Evolutionary conservation across 1,140 invertebrate genomes (phyloP).

Genomic region (Drosophila sp.): DNA sequence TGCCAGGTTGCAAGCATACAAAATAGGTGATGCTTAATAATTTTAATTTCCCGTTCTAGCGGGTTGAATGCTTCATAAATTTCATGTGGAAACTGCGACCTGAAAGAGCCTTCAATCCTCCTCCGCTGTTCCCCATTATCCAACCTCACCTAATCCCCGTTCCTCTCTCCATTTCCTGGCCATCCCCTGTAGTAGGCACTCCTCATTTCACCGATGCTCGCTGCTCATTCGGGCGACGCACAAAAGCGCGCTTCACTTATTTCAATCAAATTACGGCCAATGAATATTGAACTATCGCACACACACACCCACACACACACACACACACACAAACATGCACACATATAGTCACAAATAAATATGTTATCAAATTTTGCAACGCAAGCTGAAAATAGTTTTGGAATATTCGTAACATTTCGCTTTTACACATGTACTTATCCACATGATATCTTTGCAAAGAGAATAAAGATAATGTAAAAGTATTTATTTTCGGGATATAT

Average conservation of each 20-base stretch:
- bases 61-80: conserved; percentile 72
- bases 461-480: conserved; percentile 1
- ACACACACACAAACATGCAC: conserved; percentile 14
- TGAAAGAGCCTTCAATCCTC: conserved; percentile 3
- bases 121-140: neutral
- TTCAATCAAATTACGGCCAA: conserved; percentile 81
- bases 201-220: conserved; percentile 14
- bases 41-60: conserved; percentile 73
- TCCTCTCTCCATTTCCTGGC: neutral
- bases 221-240: conserved; percentile 75
- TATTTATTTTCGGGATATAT: too few species aligned
- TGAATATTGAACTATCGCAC: conserved; percentile 78
- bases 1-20: conserved; percentile 1
- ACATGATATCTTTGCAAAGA: neutral
- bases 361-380: conserved; percentile 19
- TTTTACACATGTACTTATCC: conserved; percentile 1
- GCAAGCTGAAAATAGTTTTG: conserved; percentile 63
- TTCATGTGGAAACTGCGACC: conserved; percentile 60
- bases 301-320: conserved; percentile 32
- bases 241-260: conserved; percentile 79
- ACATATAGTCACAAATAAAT: neutral
- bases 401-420: conserved; percentile 47
- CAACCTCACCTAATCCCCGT: neutral
- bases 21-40: conserved; percentile 66
- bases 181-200: neutral